Conservation (phyloP, 2,113 vertebrate genomes). For the Crotalus horridus region DNA sequence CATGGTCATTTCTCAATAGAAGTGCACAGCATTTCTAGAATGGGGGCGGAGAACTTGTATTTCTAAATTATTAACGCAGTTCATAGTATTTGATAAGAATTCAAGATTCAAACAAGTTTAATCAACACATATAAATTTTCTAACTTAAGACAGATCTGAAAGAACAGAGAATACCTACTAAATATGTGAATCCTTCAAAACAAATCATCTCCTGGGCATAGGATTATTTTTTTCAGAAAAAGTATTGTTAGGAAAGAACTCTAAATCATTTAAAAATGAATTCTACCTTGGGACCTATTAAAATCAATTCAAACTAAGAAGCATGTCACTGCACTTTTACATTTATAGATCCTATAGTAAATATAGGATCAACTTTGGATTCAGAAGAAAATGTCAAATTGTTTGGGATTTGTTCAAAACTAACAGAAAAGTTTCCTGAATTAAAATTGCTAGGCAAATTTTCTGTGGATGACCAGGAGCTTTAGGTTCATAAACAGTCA, state of each 20-base stretch:
- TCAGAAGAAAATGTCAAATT: background rate
- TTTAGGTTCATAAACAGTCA: background rate
- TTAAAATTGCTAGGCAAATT: background rate
- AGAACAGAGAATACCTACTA: constrained; percentile 49
- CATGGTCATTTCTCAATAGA: background rate
- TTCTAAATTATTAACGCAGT: constrained; percentile 10
- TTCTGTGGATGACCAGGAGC: background rate
- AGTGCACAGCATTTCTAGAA: background rate
- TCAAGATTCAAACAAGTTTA: constrained; percentile 46
- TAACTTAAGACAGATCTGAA: constrained; percentile 56
- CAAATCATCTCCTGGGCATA: constrained; percentile 28
- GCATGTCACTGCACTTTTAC: background rate
- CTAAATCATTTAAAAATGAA: constrained; percentile 11
- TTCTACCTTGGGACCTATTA: constrained; percentile 11
- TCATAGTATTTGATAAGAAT: constrained; percentile 51
- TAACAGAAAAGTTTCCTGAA: background rate
- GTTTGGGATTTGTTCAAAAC: background rate
- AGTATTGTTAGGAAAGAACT: constrained; percentile 36
- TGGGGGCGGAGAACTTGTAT: background rate
- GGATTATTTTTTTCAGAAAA: constrained; percentile 27
- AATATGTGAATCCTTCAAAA: constrained; percentile 52
- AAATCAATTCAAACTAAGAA: constrained; percentile 15
- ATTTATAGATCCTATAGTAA: background rate
- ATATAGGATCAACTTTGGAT: background rate
- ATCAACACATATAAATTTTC: constrained; percentile 47